Evolutionary conservation across 2,888 invertebrate species (phyloP).

Genomic region (Priocnemis perturbator): DNA sequence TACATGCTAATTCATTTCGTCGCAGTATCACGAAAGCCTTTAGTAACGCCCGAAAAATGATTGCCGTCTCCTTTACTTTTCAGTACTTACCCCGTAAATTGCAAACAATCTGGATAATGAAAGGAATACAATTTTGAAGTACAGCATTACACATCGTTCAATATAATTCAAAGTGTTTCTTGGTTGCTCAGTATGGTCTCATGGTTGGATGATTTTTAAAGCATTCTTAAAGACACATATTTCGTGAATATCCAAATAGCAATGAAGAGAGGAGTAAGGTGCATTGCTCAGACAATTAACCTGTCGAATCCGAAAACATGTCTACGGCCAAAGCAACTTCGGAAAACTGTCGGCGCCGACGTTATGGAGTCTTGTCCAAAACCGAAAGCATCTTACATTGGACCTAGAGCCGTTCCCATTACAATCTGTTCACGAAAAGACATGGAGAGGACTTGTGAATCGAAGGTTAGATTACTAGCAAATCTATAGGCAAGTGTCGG

Average conservation of each 20-base stretch:
- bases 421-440: slow-evolving; percentile 73
- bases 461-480: slow-evolving; percentile 42
- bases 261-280: slow-evolving; percentile 59
- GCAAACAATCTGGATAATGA: no score
- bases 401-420: slow-evolving; percentile 64
- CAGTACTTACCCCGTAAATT: no score
- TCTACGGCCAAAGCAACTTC: slow-evolving; percentile 51
- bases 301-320: slow-evolving; percentile 65
- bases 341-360: slow-evolving; percentile 55
- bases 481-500: no score
- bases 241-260: not conserved
- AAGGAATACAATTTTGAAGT: no score
- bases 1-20: no score
- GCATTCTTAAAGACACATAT: not conserved
- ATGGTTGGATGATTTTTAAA: not conserved
- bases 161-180: no score
- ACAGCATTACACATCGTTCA: no score
- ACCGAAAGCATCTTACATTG: slow-evolving; percentile 28
- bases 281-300: slow-evolving; percentile 65
- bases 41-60: no score
- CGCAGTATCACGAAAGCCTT: no score
- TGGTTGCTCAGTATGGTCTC: no score
- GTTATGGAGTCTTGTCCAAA: slow-evolving; percentile 41
- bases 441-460: slow-evolving; percentile 54
- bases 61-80: no score